phyloP scores from a whole-genome alignment of 2,888 invertebrate species.

The Conistra vaccinii region DNA sequence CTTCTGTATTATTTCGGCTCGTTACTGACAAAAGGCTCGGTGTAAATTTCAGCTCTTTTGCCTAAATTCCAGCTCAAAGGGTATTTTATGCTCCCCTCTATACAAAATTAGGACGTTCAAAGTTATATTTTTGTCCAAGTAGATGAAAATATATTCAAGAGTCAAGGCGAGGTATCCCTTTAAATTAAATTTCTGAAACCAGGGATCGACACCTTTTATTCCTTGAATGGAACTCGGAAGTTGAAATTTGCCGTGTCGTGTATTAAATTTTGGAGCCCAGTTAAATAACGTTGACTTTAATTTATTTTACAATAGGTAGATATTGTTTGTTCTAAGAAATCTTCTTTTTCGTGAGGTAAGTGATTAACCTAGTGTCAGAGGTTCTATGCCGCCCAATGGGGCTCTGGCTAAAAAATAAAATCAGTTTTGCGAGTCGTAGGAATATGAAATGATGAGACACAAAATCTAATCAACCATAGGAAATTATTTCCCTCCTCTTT shows the following conservation, averaged over 20 bases:
- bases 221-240: slow-evolving; percentile 53
- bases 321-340: slow-evolving; percentile 8
- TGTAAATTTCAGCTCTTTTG: slow-evolving; percentile 46
- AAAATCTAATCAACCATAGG: not conserved
- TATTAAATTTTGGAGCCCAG: slow-evolving; percentile 55
- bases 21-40: slow-evolving; percentile 47
- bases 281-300: slow-evolving; percentile 47
- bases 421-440: not conserved
- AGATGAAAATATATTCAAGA: slow-evolving; percentile 64
- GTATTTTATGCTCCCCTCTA: slow-evolving; percentile 53
- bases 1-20: slow-evolving; percentile 41
- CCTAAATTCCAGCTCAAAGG: slow-evolving; percentile 58
- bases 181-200: slow-evolving; percentile 64
- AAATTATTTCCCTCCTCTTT: too few species aligned
- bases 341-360: too few species aligned
- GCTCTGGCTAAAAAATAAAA: too few species aligned
- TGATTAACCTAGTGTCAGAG: too few species aligned
- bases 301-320: slow-evolving; percentile 34
- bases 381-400: too few species aligned
- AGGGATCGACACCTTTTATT: slow-evolving; percentile 57
- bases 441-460: not conserved
- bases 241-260: slow-evolving; percentile 56
- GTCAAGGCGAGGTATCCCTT: slow-evolving; percentile 49
- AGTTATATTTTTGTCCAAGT: slow-evolving; percentile 65
- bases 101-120: slow-evolving; percentile 61